A percentile compares a stretch with the other conserved stretches of the same genome.
Conservation (phyloP, 2,888 invertebrate species). For the Machimus atricapillus region DNA sequence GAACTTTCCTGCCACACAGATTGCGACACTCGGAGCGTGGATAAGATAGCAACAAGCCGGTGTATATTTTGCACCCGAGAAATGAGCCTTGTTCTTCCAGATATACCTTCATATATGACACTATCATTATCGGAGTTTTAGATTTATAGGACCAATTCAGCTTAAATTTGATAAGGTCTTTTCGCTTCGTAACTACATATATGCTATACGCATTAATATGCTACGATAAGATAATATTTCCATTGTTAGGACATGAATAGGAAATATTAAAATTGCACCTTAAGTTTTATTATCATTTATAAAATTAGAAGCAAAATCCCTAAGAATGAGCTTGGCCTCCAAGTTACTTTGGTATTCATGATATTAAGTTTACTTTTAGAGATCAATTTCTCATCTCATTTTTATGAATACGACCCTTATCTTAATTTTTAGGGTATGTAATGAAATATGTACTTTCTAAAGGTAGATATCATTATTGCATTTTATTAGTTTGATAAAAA, state of each 20-base stretch:
- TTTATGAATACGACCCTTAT: too few species aligned
- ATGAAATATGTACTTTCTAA: too few species aligned
- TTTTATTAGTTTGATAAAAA: too few species aligned
- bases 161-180: not conserved
- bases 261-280: not conserved
- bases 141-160: not conserved
- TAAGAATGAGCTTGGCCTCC: too few species aligned
- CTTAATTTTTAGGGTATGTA: too few species aligned
- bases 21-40: not conserved
- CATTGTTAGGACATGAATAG: not conserved
- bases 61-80: not conserved
- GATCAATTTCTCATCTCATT: too few species aligned
- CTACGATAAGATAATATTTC: not conserved
- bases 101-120: not conserved
- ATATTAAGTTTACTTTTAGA: too few species aligned
- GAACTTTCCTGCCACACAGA: not conserved
- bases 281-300: not conserved
- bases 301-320: not conserved
- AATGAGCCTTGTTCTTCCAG: not conserved
- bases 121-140: not conserved
- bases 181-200: not conserved
- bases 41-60: not conserved
- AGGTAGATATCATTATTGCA: too few species aligned
- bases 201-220: not conserved
- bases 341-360: too few species aligned